These are phyloP conservation scores for Melanotaenia trifasciata DNA, from an alignment of 2,797 vertebrate genomes.

Conservation along the genomic window DNA sequence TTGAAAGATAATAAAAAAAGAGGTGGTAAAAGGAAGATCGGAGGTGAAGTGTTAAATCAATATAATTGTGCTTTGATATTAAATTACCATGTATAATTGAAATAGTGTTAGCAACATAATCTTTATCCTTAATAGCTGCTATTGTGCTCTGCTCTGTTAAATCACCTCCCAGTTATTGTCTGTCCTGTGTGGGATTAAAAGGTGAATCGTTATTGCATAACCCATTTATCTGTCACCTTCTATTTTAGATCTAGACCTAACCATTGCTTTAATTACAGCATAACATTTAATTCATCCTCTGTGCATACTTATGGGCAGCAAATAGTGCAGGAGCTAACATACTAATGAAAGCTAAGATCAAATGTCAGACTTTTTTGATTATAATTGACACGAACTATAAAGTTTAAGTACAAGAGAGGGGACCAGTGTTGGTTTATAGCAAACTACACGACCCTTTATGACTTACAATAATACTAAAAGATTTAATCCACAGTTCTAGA, in stretches of 20 bases:
- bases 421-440: background rate
- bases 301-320: constrained; percentile 13
- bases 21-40: constrained; percentile 10
- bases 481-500: background rate
- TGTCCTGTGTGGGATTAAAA: constrained; percentile 32
- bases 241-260: constrained; percentile 33
- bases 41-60: constrained; percentile 56
- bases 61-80: constrained; percentile 57
- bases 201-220: constrained; percentile 40
- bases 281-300: constrained; percentile 24
- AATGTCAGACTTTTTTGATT: constrained; percentile 11
- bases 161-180: constrained; percentile 40
- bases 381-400: constrained; percentile 26
- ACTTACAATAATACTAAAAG: no score
- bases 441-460: background rate
- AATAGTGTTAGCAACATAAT: constrained; percentile 39
- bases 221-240: constrained; percentile 39
- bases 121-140: constrained; percentile 27
- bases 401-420: background rate
- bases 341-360: background rate
- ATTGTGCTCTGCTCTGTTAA: constrained; percentile 17
- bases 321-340: constrained; percentile 9
- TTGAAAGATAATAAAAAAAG: background rate
- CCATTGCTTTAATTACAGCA: constrained; percentile 40
- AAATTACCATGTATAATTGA: constrained; percentile 61